Evolutionary conservation across 2,888 invertebrate species (phyloP).

Genomic region (Hoplodrina blanda): DNA sequence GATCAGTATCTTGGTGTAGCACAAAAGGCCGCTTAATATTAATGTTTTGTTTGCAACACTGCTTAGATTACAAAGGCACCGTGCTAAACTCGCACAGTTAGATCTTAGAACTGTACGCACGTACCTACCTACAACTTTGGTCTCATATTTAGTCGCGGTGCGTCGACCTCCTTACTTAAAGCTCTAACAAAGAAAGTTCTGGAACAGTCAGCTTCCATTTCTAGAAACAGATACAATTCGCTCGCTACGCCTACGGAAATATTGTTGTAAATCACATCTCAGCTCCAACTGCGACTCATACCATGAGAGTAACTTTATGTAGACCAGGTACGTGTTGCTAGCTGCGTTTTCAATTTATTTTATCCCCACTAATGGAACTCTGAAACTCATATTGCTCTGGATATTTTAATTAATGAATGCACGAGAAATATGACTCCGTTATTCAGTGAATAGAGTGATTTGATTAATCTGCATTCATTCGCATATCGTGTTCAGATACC

Average conservation of each 20-base stretch:
- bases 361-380: conserved; percentile 27
- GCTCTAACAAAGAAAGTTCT: conserved; percentile 77
- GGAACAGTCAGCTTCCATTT: conserved; percentile 80
- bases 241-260: conserved; percentile 79
- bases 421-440: conserved; percentile 28
- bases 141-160: conserved; percentile 60
- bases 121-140: conserved; percentile 18
- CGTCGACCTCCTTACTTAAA: conserved; percentile 63
- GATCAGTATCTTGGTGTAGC: conserved; percentile 44
- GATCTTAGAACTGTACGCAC: conserved; percentile 42
- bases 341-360: conserved; percentile 41
- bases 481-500: conserved; percentile 14
- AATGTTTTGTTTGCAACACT: conserved; percentile 51
- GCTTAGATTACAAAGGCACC: conserved; percentile 53
- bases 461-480: conserved; percentile 39
- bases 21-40: conserved; percentile 45
- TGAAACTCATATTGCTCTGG: conserved; percentile 25
- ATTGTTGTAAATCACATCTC: conserved; percentile 81
- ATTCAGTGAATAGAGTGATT: conserved; percentile 25
- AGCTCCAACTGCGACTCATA: conserved; percentile 75
- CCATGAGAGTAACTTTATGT: conserved; percentile 75
- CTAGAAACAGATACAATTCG: conserved; percentile 79
- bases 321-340: conserved; percentile 50
- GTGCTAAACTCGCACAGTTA: conserved; percentile 46
- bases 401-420: conserved; percentile 39